Evolutionary conservation across 2,113 vertebrate species (phyloP).

Genomic region (Grus americana): DNA sequence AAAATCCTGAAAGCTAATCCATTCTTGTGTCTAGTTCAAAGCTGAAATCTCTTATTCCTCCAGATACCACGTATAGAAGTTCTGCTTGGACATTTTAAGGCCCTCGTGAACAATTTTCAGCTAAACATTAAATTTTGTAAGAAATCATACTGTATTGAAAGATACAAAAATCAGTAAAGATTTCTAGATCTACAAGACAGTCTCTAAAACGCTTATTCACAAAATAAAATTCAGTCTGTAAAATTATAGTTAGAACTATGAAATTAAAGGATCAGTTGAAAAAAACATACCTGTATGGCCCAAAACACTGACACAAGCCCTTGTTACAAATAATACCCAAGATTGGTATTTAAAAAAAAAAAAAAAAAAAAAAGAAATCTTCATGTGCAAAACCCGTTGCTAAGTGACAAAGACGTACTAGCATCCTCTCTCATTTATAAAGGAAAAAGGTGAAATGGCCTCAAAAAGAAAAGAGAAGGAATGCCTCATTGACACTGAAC

Average conservation of each 20-base stretch:
- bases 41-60: not conserved
- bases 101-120: not conserved
- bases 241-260: not conserved
- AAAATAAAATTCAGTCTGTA: not conserved
- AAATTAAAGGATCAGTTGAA: not conserved
- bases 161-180: not conserved
- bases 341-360: not conserved
- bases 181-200: not conserved
- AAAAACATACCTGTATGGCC: not conserved
- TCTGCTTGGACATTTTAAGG: not conserved
- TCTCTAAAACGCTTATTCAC: not conserved
- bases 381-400: not conserved
- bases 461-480: not conserved
- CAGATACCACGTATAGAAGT: not conserved
- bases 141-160: not conserved
- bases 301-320: not conserved
- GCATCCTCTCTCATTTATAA: not conserved
- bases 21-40: not conserved
- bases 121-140: not conserved
- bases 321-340: not conserved
- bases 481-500: not conserved
- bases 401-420: not conserved
- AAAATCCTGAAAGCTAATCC: slow-evolving; percentile 27
- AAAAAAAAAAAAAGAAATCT: not conserved
- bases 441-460: not conserved